Base-by-base conservation (phyloP, 2,888 invertebrate species). In the Trichogramma dendrolimi region DNA sequence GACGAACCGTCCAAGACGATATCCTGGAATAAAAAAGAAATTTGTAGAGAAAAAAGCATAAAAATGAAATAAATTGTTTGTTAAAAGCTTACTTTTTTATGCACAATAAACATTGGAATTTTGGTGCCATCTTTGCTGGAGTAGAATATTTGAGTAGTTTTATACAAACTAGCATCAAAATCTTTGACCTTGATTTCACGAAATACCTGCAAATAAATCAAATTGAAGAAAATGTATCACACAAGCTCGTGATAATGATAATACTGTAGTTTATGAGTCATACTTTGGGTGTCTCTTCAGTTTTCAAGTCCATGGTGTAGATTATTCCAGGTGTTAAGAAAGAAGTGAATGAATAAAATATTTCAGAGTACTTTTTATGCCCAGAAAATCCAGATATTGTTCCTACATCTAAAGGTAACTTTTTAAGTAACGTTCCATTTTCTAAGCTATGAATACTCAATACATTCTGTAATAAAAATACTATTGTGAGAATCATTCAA, bases 41-140 rank as follows among this genome's bases (percentile, higher is more conserved):
- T 57, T 11, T 48, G 27, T 27, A 27, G 27, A 27, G 27, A 27
- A 27, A 27, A 27, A 27, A 2, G 27, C 27, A 27, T 27, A 27
- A 51, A 7, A 53, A 51, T 44, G 8, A 46, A 44, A 58, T 7
- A 42, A 55, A 58, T 11, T 50, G 49, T 8, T 55, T 55, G 44
- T n/a, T 8, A 41, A 58, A 48, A 50, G 68, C 69, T 72, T 80
- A 88, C 89, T 82, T 90, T 90, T 79, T 88, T 91, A 66, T 87
- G 85, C 61, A 92, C 87, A 67, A 98, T 89, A 79, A 96, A 98
- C 96, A 98, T 97, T 27, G 97, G 97, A 70, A 98, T 86, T 81
- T 89, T 88, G 14, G 94, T 94, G 71, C 91, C 93, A 80, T 98
- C 97, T 80, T 92, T 94, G 80, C 95, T 94, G 3, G 84, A 78